Percentiles rank a stretch among this genome's conserved stretches.
phyloP scores from a whole-genome alignment of 2,888 invertebrate genomes.

The Apodemia duryi region DNA sequence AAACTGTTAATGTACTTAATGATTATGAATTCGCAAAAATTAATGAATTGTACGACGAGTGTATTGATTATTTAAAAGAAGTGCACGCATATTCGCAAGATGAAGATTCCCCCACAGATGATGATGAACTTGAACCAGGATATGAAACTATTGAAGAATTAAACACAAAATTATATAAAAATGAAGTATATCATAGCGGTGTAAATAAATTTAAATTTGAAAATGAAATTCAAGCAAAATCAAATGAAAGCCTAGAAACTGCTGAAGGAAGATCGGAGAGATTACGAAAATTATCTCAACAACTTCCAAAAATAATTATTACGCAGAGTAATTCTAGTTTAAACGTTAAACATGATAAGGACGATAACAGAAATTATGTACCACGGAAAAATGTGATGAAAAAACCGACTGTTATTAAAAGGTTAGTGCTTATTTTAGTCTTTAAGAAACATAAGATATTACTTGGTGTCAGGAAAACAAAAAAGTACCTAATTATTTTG shows the following conservation, averaged over 20 bases:
- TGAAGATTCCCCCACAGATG: constrained; percentile 21
- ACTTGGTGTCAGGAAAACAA: too few species aligned
- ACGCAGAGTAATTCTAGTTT: constrained; percentile 61
- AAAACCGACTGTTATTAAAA: constrained; percentile 24
- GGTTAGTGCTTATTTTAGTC: not conserved
- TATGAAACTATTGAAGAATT: constrained; percentile 46
- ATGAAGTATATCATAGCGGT: not conserved
- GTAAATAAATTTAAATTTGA: constrained; percentile 29
- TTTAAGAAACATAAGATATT: too few species aligned
- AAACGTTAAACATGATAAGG: constrained; percentile 35
- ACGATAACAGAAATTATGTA: constrained; percentile 23
- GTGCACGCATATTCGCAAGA: constrained; percentile 26
- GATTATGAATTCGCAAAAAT: constrained; percentile 52
- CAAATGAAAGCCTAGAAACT: constrained; percentile 47
- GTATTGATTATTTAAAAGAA: constrained; percentile 54
- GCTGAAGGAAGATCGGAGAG: constrained; percentile 54
- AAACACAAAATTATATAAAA: constrained; percentile 22
- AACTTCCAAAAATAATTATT: constrained; percentile 64
- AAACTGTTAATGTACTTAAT: constrained; percentile 32
- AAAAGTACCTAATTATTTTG: too few species aligned
- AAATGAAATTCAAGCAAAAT: constrained; percentile 32
- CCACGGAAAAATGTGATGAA: constrained; percentile 26
- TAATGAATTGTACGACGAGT: constrained; percentile 63
- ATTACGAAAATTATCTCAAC: constrained; percentile 56
- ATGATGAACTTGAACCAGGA: constrained; percentile 33